Base-by-base conservation (phyloP, 2,113 vertebrate species). In the Pholis gunnellus region DNA sequence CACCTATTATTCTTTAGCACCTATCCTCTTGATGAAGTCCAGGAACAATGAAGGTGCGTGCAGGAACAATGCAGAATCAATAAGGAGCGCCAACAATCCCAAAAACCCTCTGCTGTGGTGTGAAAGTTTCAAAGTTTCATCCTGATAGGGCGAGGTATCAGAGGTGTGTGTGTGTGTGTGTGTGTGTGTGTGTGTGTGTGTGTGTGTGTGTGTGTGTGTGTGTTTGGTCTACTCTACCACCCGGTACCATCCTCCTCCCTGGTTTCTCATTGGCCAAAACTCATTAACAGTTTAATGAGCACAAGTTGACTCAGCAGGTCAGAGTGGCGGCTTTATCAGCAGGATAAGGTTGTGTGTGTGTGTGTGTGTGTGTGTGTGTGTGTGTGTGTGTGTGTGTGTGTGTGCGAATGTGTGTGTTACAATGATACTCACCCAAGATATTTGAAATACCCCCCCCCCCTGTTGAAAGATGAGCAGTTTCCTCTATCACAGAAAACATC, bases 291-390 rank as follows among this genome's bases (percentile, higher is more conserved):
- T 69, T 67, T 85, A 87, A 91, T 90, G 83, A 81, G 59, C 22
- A 15, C 31, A 81, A 57, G 75, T 69, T 79, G 87, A 92, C 85
- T 89, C 88, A 91, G 76, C 74, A 80, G 87, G 81, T 90, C 89
- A 91, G 81, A 83, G 78, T 60, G 84, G 50, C 1, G 61, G 31
- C 20, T 52, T 81, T 31, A 81, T 76, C 68, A 52, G 29, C n/a
- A 72, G 14, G 64, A 84, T 85, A 76, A 84, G 80, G 36, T 2
- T 66, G 63, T 46, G 52, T 78, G 48, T 52, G 20, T 66, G 59
- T 22, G 27, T 38, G 52, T 38, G 38, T 57, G 25, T 65, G 25
- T 25, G 36, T 65, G 50, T 13, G 44, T 29, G 46, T 27, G 27
- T 56, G 52, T 34, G 36, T 71, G 34, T 3, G 5, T 54, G 22